Percentiles rank a stretch among this genome's conserved stretches.
Conservation (phyloP, 2,797 vertebrate genomes). For the Rhynchonycteris naso region DNA sequence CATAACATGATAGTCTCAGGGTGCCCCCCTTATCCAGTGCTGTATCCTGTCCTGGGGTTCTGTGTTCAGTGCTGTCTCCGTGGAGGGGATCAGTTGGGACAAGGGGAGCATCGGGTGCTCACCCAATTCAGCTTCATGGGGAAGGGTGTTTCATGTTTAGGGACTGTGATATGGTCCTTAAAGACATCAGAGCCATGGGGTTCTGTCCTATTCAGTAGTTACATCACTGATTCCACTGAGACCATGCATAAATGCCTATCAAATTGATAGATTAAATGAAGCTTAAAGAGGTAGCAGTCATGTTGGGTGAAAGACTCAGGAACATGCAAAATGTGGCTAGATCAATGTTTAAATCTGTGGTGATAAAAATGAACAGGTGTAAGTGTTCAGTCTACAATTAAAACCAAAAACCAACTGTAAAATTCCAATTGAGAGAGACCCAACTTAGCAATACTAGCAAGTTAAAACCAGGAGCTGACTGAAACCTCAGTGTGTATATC, state of each 20-base stretch:
- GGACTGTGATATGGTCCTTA: not conserved
- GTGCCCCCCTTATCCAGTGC: not conserved
- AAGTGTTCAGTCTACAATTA: slow-evolving; percentile 8
- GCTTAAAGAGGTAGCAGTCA: not conserved
- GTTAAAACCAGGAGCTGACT: not conserved
- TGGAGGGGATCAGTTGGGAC: not conserved
- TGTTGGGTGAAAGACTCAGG: slow-evolving; percentile 29
- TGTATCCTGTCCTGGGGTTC: not conserved
- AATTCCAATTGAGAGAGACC: not conserved
- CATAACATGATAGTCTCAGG: slow-evolving; percentile 62
- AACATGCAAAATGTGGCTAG: not conserved
- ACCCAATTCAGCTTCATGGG: not conserved
- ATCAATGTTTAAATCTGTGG: slow-evolving; percentile 44
- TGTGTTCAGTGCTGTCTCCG: slow-evolving; percentile 44
- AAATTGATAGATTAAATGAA: slow-evolving; percentile 53
- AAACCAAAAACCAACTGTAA: slow-evolving; percentile 46
- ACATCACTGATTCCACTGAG: slow-evolving; percentile 37
- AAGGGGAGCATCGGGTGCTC: not conserved
- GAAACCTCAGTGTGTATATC: not conserved
- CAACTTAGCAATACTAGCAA: slow-evolving; percentile 5
- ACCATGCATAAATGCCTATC: slow-evolving; percentile 40
- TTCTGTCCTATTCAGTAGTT: slow-evolving; percentile 7
- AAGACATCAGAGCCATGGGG: not conserved
- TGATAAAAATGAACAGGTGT: slow-evolving; percentile 50
- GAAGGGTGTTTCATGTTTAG: not conserved